Evolutionary conservation across 2,888 invertebrate genomes (phyloP), one percentile per base, ranked within the genome.

Genomic region (Augochlorella aurata): DNA sequence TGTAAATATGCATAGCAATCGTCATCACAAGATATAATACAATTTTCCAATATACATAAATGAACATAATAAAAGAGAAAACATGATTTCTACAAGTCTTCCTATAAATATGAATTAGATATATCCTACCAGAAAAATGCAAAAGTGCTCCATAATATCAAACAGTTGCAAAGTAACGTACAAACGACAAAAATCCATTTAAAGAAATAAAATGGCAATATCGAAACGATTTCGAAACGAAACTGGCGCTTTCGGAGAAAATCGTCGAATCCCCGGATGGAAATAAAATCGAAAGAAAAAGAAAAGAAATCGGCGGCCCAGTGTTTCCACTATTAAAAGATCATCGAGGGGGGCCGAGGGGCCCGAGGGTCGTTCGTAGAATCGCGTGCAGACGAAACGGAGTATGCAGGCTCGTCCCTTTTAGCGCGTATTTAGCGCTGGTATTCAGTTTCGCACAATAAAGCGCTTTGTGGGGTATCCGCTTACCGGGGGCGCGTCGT

Each of bases 381-480:
- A 88, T 84, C 81, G 69, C 52, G 81, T 58, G 78, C 80, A 72
- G 74, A 76, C 77, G 58, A 66, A 74, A 73, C 77, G 66, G 66
- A 77, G 81, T 74, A 73, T 82, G 82, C 85, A 79, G 80, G 77
- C 79, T 72, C 77, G 87, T 76, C 83, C 83, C 87, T 87, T 87
- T 88, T 90, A 89, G 81, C 85, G 89, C 89, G 90, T 92, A 92
- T 92, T 92, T 92, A 91, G 89, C 89, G 89, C 77, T 84, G 88
- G 90, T 90, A 93, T 93, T 93, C 91, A 90, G 85, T 93, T 93
- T 92, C 92, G 87, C 90, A 91, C 91, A 92, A 92, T 93, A 92
- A 93, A 93, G 92, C 90, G 92, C 92, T 92, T 93, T 93, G 92
- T 92, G 89, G 89, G 91, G 88, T 93, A 93, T 93, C 93, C 91